These are phyloP conservation scores for Gephyroberyx darwinii DNA, from an alignment of 2,797 vertebrate species.

Conservation along the genomic window DNA sequence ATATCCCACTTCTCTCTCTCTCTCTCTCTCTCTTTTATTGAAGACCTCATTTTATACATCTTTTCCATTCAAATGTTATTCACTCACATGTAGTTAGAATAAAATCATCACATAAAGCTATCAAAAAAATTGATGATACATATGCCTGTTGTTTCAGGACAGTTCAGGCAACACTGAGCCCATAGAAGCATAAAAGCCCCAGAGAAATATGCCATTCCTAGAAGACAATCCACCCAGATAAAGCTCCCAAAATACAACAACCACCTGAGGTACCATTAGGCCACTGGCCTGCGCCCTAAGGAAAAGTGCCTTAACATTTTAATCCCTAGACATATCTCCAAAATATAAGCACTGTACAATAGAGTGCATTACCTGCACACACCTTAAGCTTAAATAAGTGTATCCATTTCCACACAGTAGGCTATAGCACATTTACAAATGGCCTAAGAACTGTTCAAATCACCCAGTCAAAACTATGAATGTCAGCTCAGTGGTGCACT, in stretches of 20 bases:
- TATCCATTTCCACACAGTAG: no score
- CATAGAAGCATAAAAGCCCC: conserved; percentile 13
- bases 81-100: neutral
- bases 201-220: conserved; percentile 32
- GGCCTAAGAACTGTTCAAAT: no score
- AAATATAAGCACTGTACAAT: neutral
- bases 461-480: no score
- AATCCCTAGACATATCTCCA: neutral
- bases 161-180: conserved; percentile 6
- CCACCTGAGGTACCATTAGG: conserved; percentile 66
- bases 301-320: conserved; percentile 18
- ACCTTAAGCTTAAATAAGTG: neutral
- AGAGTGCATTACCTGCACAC: neutral
- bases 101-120: neutral
- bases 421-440: no score
- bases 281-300: conserved; percentile 34
- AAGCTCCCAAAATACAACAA: conserved; percentile 54
- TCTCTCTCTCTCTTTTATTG: neutral
- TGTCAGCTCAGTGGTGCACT: no score
- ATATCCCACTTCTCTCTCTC: neutral
- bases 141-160: conserved; percentile 19
- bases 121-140: neutral
- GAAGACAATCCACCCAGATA: neutral
- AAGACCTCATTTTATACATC: neutral
- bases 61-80: neutral